phyloP scores from a whole-genome alignment of 2,888 invertebrate genomes.

The Trichopoda pennipes region DNA sequence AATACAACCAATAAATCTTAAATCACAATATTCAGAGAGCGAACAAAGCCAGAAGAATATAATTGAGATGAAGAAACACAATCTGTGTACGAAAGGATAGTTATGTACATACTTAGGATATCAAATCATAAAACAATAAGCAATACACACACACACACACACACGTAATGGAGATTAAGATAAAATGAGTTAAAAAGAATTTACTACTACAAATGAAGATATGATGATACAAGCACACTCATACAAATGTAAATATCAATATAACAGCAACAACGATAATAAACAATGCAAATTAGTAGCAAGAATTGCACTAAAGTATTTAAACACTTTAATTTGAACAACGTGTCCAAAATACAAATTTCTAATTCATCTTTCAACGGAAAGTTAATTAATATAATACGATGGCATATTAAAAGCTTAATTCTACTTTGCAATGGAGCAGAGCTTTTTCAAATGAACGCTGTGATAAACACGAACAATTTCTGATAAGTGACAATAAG shows the following conservation, averaged over 20 bases:
- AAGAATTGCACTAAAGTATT: constrained; percentile 10
- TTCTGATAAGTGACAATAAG: too few species aligned
- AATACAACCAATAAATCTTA: background rate
- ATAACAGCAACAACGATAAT: constrained; percentile 27
- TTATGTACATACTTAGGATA: constrained; percentile 10
- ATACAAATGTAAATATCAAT: background rate
- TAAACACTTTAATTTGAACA: background rate
- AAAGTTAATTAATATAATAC: too few species aligned
- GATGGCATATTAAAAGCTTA: too few species aligned
- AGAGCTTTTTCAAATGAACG: too few species aligned
- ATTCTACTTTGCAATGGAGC: too few species aligned
- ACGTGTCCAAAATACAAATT: background rate
- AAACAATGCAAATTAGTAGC: constrained; percentile 58
- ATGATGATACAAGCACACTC: background rate
- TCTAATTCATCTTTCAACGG: too few species aligned
- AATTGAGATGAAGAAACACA: constrained; percentile 23
- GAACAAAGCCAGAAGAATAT: constrained; percentile 6
- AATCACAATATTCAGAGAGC: background rate
- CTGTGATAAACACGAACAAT: too few species aligned
- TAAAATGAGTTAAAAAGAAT: background rate
- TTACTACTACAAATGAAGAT: constrained; percentile 18
- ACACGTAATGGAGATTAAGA: background rate
- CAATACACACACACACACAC: background rate
- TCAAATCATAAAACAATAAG: constrained; percentile 28
- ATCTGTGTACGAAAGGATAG: constrained; percentile 9